Conservation (phyloP, 2,797 vertebrate genomes). For the Thalassophryne amazonica region DNA sequence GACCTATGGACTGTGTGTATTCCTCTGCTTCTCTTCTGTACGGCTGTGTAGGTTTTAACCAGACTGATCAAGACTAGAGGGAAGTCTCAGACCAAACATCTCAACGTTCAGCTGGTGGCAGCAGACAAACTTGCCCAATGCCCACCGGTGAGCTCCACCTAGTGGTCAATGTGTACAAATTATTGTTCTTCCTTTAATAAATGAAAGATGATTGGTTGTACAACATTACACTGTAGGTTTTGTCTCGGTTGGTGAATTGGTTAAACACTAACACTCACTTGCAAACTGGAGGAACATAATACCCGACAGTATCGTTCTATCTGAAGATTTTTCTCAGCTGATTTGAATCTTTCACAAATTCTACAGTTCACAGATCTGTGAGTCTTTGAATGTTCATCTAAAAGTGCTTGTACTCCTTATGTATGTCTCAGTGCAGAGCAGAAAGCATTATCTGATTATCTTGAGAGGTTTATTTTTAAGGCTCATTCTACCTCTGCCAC, state of each 20-base stretch:
- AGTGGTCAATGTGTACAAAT: conserved; percentile 8
- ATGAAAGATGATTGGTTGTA: background rate
- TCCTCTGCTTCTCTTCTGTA: background rate
- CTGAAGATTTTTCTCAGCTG: background rate
- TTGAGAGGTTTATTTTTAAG: conserved; percentile 20
- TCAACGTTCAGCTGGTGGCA: conserved; percentile 97
- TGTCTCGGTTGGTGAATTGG: background rate
- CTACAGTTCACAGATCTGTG: too few relatives aligned
- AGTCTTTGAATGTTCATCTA: background rate
- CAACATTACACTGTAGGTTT: background rate
- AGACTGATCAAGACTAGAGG: conserved; percentile 97
- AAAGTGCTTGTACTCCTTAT: too few relatives aligned
- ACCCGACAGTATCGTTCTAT: background rate
- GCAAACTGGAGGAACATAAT: background rate
- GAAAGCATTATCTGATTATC: conserved; percentile 8
- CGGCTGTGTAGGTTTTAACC: conserved; percentile 86
- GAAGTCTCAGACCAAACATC: conserved; percentile 97
- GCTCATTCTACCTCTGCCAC: background rate
- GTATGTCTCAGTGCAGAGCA: background rate
- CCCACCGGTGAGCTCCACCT: conserved; percentile 83
- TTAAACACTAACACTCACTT: background rate
- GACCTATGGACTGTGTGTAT: too few relatives aligned
- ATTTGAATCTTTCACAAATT: background rate
- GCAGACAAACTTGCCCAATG: conserved; percentile 97
- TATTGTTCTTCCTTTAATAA: background rate